Base-by-base conservation (phyloP, 2,888 invertebrate genomes). In the Uloborus plumipes region DNA sequence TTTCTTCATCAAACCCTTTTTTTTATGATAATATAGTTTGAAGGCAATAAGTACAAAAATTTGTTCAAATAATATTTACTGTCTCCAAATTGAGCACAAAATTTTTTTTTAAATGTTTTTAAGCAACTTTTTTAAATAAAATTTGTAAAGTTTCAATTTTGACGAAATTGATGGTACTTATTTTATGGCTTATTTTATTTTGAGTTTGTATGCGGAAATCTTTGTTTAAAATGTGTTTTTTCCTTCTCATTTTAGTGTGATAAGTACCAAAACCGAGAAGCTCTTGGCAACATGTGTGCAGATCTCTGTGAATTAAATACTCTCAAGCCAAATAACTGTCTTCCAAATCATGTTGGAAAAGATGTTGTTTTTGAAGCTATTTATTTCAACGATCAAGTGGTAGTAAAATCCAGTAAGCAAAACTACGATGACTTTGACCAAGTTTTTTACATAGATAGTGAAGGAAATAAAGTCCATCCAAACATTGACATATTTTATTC, bases 231-330 rank as follows among this genome's bases (percentile, higher is more conserved):
- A 20, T 20, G 14, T 70, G 39, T 20, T 51, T 22, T 22, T 67
- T 22, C 58, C 39, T 26, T 65, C 39, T 64, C 64, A n/a, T 91
- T 90, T 85, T 89, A 93, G 93, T 93, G 93, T 87, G 88, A 89
- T 76, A 89, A 89, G 65, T 91, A 92, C 87, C 89, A 89, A 76
- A 89, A 90, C 82, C 91, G 91, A 13, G 87, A 89, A 76, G 91
- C 92, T 9, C 89, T 92, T 71, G 93, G 93, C 51, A 92, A 91
- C 83, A 88, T 93, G n/a, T 94, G 93, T 87, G 89, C 90, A 18
- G 91, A 92, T 0, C 87, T 93, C 18, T 94, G 93, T 87, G 88
- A 90, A 20, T 89, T 90, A 39, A 89, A 90, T 76, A 90, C 90
- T 58, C 90, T 92, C 80, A 89, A 91, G 72, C 91, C 92, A 15